These are phyloP conservation scores for Coelopa frigida DNA, from an alignment of 1,140 invertebrate species.

Conservation along the genomic window DNA sequence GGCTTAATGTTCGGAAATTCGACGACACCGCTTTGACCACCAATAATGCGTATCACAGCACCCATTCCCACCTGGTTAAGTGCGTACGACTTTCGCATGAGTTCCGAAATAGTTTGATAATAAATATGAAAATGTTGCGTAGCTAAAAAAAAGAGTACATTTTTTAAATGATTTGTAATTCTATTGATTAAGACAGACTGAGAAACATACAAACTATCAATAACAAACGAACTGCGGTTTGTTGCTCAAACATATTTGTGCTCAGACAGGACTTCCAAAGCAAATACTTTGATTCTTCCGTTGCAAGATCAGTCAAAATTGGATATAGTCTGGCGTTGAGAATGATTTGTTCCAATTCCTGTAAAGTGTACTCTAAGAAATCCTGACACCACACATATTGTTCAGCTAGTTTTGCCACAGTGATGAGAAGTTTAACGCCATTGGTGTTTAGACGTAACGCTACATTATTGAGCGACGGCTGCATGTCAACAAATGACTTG, in stretches of 20 bases:
- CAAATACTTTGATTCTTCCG: constrained; percentile 34
- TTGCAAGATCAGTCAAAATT: constrained; percentile 30
- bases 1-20: constrained; percentile 47
- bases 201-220: constrained; percentile 36
- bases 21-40: constrained; percentile 44
- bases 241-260: constrained; percentile 38
- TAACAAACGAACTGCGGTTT: constrained; percentile 47
- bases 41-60: constrained; percentile 47
- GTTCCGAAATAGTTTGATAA: constrained; percentile 39
- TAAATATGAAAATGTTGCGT: constrained; percentile 40
- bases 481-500: constrained; percentile 37
- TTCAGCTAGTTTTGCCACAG: constrained; percentile 31
- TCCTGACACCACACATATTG: constrained; percentile 42
- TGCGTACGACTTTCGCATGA: constrained; percentile 29
- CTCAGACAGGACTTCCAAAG: constrained; percentile 39
- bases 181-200: not conserved
- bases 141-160: constrained; percentile 17
- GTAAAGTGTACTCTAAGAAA: constrained; percentile 49
- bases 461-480: constrained; percentile 38
- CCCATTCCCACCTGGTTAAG: constrained; percentile 40
- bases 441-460: constrained; percentile 29
- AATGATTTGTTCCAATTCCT: constrained; percentile 44
- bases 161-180: not conserved
- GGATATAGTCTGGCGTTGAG: constrained; percentile 33
- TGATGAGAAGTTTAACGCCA: constrained; percentile 31